These are phyloP conservation scores for Acipenser ruthenus DNA, from an alignment of 2,797 vertebrate species.

Conservation along the genomic window DNA sequence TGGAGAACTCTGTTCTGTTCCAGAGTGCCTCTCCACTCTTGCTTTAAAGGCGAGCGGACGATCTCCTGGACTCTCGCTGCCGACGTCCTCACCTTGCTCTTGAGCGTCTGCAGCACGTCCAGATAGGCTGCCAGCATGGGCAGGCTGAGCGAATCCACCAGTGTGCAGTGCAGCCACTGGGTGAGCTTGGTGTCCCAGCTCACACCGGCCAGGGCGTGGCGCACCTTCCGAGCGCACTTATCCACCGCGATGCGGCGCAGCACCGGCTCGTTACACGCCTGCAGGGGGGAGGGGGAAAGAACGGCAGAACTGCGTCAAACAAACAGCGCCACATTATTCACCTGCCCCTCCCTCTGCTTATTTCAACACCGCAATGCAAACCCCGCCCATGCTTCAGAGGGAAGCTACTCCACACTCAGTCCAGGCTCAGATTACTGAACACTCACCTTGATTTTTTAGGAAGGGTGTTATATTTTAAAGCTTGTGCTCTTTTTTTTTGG, in stretches of 20 bases:
- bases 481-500: too few relatives aligned
- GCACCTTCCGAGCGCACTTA: conserved; percentile 88
- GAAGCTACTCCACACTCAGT: too few relatives aligned
- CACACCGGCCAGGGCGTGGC: conserved; percentile 85
- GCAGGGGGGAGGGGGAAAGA: not conserved
- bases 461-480: too few relatives aligned
- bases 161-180: conserved; percentile 88
- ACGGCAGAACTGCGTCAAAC: not conserved
- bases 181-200: conserved; percentile 91
- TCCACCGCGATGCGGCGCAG: conserved; percentile 86
- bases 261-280: conserved; percentile 91
- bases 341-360: too few relatives aligned
- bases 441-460: too few relatives aligned
- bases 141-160: conserved; percentile 89
- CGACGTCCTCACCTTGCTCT: conserved; percentile 77
- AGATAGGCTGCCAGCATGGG: conserved; percentile 90
- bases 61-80: too few relatives aligned
- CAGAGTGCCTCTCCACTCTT: too few relatives aligned
- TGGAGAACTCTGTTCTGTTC: too few relatives aligned
- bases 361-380: too few relatives aligned
- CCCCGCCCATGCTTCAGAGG: too few relatives aligned
- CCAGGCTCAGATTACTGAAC: too few relatives aligned
- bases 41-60: too few relatives aligned
- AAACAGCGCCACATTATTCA: not conserved
- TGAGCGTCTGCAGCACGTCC: conserved; percentile 92